These are phyloP conservation scores for Drosophila greeni DNA, from an alignment of 2,888 invertebrate species.

Conservation along the genomic window DNA sequence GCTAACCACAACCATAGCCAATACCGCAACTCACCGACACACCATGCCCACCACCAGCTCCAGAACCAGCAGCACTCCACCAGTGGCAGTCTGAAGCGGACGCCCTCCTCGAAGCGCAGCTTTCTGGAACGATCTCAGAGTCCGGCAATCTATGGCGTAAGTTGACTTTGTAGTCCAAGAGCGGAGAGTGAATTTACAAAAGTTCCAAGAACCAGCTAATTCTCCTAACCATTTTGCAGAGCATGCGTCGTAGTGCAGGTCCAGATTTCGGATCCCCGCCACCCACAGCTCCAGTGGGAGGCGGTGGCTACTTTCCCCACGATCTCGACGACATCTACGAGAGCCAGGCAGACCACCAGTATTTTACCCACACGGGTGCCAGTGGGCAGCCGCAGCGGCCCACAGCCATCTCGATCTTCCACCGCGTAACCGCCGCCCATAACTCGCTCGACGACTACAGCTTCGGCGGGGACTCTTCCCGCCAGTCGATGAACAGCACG, in stretches of 20 bases:
- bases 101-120: constrained; percentile 75
- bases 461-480: constrained; percentile 35
- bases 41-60: constrained; percentile 30
- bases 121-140: constrained; percentile 76
- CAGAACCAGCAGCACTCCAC: constrained; percentile 20
- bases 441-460: constrained; percentile 76
- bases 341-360: constrained; percentile 78
- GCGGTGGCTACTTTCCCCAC: constrained; percentile 77
- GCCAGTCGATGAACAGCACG: constrained; percentile 56
- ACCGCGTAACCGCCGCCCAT: constrained; percentile 75
- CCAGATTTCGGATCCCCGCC: constrained; percentile 76
- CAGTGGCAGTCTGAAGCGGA: constrained; percentile 73
- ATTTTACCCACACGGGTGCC: constrained; percentile 78
- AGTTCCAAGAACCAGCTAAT: constrained; percentile 1
- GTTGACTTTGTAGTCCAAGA: constrained; percentile 23
- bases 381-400: constrained; percentile 72
- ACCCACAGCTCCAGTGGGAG: constrained; percentile 58
- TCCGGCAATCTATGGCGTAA: constrained; percentile 77
- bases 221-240: constrained; percentile 57
- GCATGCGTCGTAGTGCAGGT: constrained; percentile 72
- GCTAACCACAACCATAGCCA: constrained; percentile 67
- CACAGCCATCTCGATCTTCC: constrained; percentile 78
- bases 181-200: too few relatives aligned
- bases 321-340: constrained; percentile 79
- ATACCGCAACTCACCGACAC: constrained; percentile 73